Evolutionary conservation across 2,888 invertebrate genomes (phyloP).

Genomic region (Aleiodes leptofemur): DNA sequence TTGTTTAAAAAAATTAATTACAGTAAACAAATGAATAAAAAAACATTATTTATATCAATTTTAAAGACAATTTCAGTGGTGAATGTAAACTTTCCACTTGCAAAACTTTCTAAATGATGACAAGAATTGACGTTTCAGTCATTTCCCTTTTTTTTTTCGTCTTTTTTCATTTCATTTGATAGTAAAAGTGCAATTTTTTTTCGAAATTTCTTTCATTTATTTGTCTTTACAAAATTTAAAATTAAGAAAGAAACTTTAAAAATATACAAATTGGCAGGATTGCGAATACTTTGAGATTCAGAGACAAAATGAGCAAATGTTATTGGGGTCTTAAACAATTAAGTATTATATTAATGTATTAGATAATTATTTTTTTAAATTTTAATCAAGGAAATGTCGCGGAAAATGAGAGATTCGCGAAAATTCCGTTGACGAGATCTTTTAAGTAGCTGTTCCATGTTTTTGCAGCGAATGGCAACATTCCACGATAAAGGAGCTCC

Average conservation of each 20-base stretch:
- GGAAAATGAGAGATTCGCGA: constrained; percentile 70
- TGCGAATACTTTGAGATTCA: neutral
- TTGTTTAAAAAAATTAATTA: neutral
- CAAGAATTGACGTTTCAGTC: constrained; percentile 16
- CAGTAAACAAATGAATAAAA: constrained; percentile 1
- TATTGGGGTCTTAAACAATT: neutral
- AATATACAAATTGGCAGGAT: constrained; percentile 11
- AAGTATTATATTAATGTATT: too few relatives aligned
- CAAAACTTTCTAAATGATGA: constrained; percentile 28
- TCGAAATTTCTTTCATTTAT: constrained; percentile 16
- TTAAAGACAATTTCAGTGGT: constrained; percentile 42
- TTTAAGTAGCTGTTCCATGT: constrained; percentile 78
- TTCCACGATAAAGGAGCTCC: constrained; percentile 78
- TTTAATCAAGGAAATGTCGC: constrained; percentile 68
- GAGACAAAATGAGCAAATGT: constrained; percentile 11
- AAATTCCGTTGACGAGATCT: constrained; percentile 78
- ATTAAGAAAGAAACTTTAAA: neutral
- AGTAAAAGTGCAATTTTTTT: neutral
- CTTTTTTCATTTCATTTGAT: constrained; percentile 4
- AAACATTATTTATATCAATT: constrained; percentile 1
- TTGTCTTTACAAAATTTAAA: neutral
- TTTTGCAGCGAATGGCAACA: constrained; percentile 78
- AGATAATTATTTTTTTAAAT: neutral
- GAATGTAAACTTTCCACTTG: constrained; percentile 27
- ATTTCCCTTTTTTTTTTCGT: constrained; percentile 5